Base-by-base conservation (phyloP, 2,888 invertebrate species). In the Thymelicus sylvestris region DNA sequence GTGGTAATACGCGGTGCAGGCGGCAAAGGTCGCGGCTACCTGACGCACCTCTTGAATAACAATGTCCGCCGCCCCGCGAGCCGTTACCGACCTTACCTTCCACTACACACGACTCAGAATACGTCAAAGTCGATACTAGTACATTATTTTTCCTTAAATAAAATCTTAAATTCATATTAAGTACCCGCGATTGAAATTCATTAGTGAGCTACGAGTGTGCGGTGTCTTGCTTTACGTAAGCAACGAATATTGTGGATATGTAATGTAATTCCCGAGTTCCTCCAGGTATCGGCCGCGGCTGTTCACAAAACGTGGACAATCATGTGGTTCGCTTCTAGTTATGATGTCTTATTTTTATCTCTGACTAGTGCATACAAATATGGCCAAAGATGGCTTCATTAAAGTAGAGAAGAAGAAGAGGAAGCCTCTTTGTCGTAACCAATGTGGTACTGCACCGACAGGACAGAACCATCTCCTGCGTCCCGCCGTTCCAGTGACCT, bases 21-120 rank as follows among this genome's bases (percentile, higher is more conserved):
- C 73, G 75, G 73, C 62, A 71, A 64, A 70, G 75, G 74, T 74
- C 66, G 41, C 55, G 63, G 62, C 61, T 68, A 62, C 50, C 55
- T 52, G 62, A 52, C 61, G 62, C 67, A 62, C 62, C 31, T 68
- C 61, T 48, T 68, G 67, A 68, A 68, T 68, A 68, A 68, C 67
- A 68, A 68, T 68, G 52, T 55, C 31, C 7, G 44, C 13, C 2
- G 7, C 52, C 15, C n/a, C 55, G 55, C 62, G 44, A 15, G 7
- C 41, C 8, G 62, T 31, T 15, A 6, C 55, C 31, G 24, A 67
- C 55, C 68, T 63, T 68, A 2, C 5, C 15, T 0, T 0, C 13
- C 7, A 57, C 12, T 7, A 19, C n/a, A 55, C 63, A 68, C 24
- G 57, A 39, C 12, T 31, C n/a, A 41, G 31, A 55, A 55, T 63